Evolutionary conservation across 2,113 vertebrate species (phyloP).

Genomic region (Ictalurus punctatus): DNA sequence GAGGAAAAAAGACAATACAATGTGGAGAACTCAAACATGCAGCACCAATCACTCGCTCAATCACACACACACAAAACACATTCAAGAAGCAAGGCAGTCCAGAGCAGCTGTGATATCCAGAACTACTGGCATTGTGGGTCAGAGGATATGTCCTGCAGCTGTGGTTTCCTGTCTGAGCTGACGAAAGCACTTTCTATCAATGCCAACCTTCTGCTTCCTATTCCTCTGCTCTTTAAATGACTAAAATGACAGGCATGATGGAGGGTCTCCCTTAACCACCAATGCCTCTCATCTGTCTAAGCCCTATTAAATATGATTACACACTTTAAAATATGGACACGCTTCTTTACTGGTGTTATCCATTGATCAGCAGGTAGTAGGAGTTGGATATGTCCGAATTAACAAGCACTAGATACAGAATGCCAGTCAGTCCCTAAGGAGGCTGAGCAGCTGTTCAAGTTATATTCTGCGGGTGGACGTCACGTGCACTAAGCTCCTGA

Average conservation of each 20-base stretch:
- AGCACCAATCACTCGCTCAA: constrained; percentile 55
- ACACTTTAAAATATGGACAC: neutral
- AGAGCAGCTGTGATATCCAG: constrained; percentile 62
- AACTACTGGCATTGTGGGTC: constrained; percentile 65
- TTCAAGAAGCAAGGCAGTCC: constrained; percentile 43
- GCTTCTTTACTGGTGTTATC: neutral
- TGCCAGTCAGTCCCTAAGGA: constrained; percentile 42
- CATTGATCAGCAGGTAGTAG: constrained; percentile 25
- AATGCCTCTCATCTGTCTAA: neutral
- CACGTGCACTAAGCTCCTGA: constrained; percentile 24
- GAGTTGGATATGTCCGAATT: constrained; percentile 57
- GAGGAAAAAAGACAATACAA: constrained; percentile 64
- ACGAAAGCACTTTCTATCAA: constrained; percentile 68
- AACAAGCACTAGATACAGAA: constrained; percentile 45
- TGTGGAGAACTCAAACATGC: constrained; percentile 60
- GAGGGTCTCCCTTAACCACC: constrained; percentile 16
- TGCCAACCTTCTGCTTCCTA: constrained; percentile 61
- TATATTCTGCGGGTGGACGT: constrained; percentile 16
- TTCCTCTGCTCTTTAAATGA: constrained; percentile 50
- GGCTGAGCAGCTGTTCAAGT: constrained; percentile 52
- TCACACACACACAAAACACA: constrained; percentile 38
- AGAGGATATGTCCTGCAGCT: constrained; percentile 73
- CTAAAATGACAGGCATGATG: constrained; percentile 28
- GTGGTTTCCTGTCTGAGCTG: constrained; percentile 71
- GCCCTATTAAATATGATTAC: neutral